Evolutionary conservation across 1,140 invertebrate genomes (phyloP).

Genomic region (Lethrus apterus): DNA sequence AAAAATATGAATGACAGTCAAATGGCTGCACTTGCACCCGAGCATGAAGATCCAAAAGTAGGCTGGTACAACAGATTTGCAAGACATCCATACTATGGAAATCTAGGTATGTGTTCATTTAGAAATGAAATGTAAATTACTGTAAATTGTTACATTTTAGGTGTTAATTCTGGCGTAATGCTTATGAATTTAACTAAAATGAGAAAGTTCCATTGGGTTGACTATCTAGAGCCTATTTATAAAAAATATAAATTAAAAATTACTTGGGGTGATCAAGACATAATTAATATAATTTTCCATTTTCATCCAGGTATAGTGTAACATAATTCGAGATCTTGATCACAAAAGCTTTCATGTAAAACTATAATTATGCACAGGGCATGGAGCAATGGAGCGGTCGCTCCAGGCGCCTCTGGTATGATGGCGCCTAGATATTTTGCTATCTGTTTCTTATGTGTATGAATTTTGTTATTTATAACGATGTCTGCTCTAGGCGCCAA

Average conservation of each 20-base stretch:
- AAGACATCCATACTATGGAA: conserved; percentile 88
- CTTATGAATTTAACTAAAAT: conserved; percentile 93
- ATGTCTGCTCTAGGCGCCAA: no score
- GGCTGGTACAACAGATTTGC: conserved; percentile 97
- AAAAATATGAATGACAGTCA: conserved; percentile 77
- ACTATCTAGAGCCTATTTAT: conserved; percentile 76
- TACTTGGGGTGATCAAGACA: conserved; percentile 96
- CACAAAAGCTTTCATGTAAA: no score
- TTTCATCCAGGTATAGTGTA: conserved; percentile 62
- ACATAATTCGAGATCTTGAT: background rate
- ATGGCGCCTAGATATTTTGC: no score
- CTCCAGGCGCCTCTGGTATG: no score
- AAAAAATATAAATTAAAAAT: conserved; percentile 80
- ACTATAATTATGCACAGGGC: no score
- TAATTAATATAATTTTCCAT: conserved; percentile 93
- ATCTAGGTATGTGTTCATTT: conserved; percentile 53
- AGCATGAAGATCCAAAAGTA: conserved; percentile 84
- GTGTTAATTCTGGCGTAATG: conserved; percentile 95
- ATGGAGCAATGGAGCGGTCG: no score
- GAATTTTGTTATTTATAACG: no score
- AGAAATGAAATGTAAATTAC: conserved; percentile 12
- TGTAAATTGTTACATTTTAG: conserved; percentile 40
- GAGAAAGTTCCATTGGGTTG: conserved; percentile 76
- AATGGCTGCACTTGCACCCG: conserved; percentile 78
- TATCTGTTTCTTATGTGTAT: no score